Percentiles rank a stretch among this genome's conserved stretches.
These are phyloP conservation scores for Gymnocephalus cernua DNA, from an alignment of 2,113 vertebrate species.

Conservation along the genomic window DNA sequence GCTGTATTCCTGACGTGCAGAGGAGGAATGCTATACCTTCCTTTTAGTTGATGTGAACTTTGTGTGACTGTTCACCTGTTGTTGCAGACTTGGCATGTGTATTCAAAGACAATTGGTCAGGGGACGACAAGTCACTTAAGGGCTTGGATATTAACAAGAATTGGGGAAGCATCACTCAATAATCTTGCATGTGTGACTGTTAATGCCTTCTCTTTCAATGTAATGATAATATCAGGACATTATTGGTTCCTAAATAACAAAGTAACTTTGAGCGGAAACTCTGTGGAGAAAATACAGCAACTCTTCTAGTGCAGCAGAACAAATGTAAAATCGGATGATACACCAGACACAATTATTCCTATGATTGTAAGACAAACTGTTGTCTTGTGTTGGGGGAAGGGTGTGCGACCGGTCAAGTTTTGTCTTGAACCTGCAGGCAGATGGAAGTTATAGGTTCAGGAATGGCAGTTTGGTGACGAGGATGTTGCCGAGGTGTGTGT, in stretches of 20 bases:
- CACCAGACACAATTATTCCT: background rate
- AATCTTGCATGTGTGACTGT: background rate
- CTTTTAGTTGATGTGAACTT: background rate
- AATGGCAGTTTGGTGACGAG: conserved; percentile 26
- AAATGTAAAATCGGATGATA: background rate
- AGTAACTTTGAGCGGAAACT: background rate
- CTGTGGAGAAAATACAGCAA: background rate
- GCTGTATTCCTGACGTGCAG: background rate
- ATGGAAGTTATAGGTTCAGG: background rate
- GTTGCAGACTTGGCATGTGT: background rate
- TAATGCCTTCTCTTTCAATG: background rate
- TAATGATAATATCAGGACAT: background rate
- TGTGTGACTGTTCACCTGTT: background rate
- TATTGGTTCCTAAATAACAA: conserved; percentile 1
- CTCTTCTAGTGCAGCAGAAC: background rate
- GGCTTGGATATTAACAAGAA: background rate
- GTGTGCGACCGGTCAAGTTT: background rate
- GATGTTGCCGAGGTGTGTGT: conserved; percentile 4
- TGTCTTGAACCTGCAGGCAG: conserved; percentile 1
- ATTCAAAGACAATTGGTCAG: background rate
- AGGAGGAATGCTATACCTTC: background rate
- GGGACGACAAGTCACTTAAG: background rate
- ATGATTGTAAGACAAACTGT: background rate
- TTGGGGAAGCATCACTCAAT: background rate
- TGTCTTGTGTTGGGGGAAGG: background rate